Percentiles rank a stretch among this genome's conserved stretches.
These are phyloP conservation scores for Sarcophaga bullata DNA, from an alignment of 1,140 invertebrate genomes.

Conservation along the genomic window DNA sequence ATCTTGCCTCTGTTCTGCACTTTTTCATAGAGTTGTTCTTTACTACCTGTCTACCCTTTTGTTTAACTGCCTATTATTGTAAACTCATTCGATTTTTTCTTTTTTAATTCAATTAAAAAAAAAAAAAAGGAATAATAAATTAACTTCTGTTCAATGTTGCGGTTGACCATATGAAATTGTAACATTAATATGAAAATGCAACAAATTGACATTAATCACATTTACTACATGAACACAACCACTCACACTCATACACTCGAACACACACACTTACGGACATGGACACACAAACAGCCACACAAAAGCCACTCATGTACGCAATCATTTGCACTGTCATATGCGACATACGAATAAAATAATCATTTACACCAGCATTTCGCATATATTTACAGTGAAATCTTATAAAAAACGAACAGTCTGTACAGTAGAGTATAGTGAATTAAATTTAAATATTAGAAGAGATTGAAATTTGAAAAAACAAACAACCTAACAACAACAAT, in stretches of 20 bases:
- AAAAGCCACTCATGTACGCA: neutral
- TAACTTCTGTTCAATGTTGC: slow-evolving; percentile 36
- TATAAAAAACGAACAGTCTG: too few relatives aligned
- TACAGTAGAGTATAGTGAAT: too few relatives aligned
- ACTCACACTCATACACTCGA: neutral
- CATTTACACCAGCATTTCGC: neutral
- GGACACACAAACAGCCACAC: neutral
- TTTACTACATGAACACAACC: neutral
- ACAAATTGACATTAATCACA: slow-evolving; percentile 40
- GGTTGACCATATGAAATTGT: slow-evolving; percentile 34
- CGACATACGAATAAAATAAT: neutral
- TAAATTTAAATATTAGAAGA: too few relatives aligned
- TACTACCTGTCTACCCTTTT: neutral
- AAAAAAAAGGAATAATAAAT: slow-evolving; percentile 19
- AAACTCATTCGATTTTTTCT: neutral
- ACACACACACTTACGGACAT: too few relatives aligned
- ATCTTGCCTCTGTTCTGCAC: neutral
- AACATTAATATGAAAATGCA: slow-evolving; percentile 34
- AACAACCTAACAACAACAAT: too few relatives aligned
- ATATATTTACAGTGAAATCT: too few relatives aligned
- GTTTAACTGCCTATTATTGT: slow-evolving; percentile 5
- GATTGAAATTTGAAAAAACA: too few relatives aligned
- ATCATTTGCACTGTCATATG: too few relatives aligned
- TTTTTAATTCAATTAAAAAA: neutral
- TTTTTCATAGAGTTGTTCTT: neutral